These are phyloP conservation scores for Scelioninae gen. 1 DNA, from an alignment of 2,888 invertebrate genomes.

Conservation along the genomic window DNA sequence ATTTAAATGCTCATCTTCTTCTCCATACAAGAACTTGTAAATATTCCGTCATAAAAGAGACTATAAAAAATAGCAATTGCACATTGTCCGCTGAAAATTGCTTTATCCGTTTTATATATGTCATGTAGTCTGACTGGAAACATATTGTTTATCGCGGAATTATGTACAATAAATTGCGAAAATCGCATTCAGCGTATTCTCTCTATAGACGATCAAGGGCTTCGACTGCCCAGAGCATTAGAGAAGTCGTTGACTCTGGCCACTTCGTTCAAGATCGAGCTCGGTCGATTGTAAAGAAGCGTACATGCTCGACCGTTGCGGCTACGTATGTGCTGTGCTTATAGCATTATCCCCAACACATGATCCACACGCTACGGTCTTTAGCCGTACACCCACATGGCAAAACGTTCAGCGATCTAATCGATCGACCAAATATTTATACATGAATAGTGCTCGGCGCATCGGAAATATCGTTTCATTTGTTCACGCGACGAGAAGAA, in stretches of 20 bases:
- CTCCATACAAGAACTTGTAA: no score
- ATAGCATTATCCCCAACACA: constrained; percentile 57
- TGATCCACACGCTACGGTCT: constrained; percentile 48
- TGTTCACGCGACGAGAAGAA: constrained; percentile 33
- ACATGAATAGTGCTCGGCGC: constrained; percentile 15
- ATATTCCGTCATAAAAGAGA: no score
- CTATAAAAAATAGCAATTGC: no score
- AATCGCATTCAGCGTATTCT: constrained; percentile 38
- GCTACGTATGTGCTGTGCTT: constrained; percentile 45
- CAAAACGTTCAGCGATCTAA: constrained; percentile 49
- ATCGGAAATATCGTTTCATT: constrained; percentile 46
- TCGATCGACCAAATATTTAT: constrained; percentile 60
- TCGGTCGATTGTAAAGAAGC: constrained; percentile 66
- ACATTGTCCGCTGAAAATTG: constrained; percentile 1
- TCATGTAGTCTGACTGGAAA: constrained; percentile 1
- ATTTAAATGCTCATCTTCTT: no score
- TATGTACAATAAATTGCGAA: constrained; percentile 34
- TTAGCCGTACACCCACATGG: constrained; percentile 53
- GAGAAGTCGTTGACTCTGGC: constrained; percentile 67
- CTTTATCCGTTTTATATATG: neutral
- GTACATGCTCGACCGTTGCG: constrained; percentile 46
- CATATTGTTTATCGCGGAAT: constrained; percentile 38
- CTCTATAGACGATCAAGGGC: constrained; percentile 54
- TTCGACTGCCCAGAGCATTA: constrained; percentile 60
- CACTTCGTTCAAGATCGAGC: constrained; percentile 60